Evolutionary conservation across 2,797 vertebrate genomes (phyloP).

Genomic region (Hippopotamyrus pictus): DNA sequence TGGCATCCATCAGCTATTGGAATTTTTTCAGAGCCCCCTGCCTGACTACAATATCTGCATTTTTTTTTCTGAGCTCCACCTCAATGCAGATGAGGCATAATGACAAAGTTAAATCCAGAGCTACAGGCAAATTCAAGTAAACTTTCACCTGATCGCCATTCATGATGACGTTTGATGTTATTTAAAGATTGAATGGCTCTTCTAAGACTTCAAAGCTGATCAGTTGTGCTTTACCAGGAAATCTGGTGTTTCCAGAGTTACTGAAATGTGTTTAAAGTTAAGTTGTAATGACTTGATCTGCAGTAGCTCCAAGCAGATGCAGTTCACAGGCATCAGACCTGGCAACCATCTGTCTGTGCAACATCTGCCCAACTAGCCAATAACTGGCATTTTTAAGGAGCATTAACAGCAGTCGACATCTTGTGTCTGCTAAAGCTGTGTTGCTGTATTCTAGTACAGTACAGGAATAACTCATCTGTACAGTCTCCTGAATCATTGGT

Average conservation of each 20-base stretch:
- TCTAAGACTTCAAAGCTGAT: background rate
- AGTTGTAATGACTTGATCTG: background rate
- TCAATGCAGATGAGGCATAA: background rate
- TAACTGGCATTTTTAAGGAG: background rate
- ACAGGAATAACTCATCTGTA: background rate
- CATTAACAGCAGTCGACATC: background rate
- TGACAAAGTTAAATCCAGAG: background rate
- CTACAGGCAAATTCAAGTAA: background rate
- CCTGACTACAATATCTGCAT: background rate
- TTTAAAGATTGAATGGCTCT: background rate
- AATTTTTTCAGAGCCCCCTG: background rate
- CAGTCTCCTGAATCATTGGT: constrained; percentile 8
- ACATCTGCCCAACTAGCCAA: background rate
- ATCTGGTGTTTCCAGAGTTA: background rate
- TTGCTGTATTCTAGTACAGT: background rate
- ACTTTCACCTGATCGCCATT: background rate
- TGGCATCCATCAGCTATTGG: background rate
- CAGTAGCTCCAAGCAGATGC: background rate
- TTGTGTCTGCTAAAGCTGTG: background rate
- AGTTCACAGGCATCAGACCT: background rate
- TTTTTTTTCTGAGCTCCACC: background rate
- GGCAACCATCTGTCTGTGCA: background rate
- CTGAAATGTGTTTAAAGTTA: background rate
- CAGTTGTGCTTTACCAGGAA: background rate
- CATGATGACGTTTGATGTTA: background rate